Conservation (phyloP, 2,888 invertebrate genomes). For the Parnassius mnemosyne region DNA sequence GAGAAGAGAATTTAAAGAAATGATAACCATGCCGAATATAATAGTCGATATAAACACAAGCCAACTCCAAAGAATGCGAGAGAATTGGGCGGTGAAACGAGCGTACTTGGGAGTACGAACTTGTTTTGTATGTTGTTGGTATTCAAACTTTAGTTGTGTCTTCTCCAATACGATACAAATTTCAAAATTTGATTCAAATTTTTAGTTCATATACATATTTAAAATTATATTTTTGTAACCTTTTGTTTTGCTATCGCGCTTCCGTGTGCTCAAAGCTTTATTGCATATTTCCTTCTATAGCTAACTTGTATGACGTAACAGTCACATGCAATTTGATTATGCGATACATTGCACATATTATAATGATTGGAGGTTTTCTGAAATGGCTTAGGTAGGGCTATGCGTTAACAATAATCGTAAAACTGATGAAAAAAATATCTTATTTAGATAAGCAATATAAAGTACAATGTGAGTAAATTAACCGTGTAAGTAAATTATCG, state of each 20-base stretch:
- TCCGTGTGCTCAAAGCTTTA: slow-evolving; percentile 31
- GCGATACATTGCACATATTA: slow-evolving; percentile 51
- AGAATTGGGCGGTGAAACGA: too few species aligned
- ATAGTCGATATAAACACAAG: too few species aligned
- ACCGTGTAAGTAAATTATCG: slow-evolving; percentile 53
- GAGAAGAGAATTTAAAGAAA: too few species aligned
- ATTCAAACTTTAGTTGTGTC: too few species aligned
- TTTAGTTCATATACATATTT: too few species aligned
- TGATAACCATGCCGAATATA: too few species aligned
- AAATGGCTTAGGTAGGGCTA: slow-evolving; percentile 40
- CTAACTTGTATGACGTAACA: slow-evolving; percentile 44
- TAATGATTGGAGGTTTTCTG: slow-evolving; percentile 55
- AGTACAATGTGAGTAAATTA: slow-evolving; percentile 49
- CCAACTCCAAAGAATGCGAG: too few species aligned
- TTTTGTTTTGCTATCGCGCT: slow-evolving; percentile 26
- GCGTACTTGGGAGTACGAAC: too few species aligned
- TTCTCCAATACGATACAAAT: too few species aligned
- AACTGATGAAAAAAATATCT: slow-evolving; percentile 45
- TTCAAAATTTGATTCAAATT: too few species aligned
- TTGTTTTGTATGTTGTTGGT: too few species aligned
- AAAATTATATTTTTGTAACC: too few species aligned
- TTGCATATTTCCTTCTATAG: slow-evolving; percentile 36
- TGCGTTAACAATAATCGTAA: slow-evolving; percentile 29
- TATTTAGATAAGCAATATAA: slow-evolving; percentile 47
- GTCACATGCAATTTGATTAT: slow-evolving; percentile 43